phyloP scores from a whole-genome alignment of 2,888 invertebrate species.

The Opisthograptis luteolata region DNA sequence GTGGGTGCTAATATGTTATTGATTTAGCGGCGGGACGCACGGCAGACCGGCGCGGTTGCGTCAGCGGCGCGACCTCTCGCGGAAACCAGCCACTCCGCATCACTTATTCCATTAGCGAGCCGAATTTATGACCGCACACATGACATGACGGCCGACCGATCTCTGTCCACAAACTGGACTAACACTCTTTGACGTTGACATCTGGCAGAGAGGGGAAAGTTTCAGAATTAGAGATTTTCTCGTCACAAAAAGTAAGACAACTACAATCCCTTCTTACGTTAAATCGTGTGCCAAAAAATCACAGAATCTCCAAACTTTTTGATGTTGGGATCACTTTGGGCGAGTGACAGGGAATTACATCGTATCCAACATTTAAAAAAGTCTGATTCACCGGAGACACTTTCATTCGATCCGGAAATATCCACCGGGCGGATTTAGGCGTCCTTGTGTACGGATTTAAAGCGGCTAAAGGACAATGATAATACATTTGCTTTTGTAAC shows the following conservation, averaged over 20 bases:
- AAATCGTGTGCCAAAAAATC: constrained; percentile 62
- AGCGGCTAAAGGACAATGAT: constrained; percentile 70
- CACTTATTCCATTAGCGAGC: constrained; percentile 65
- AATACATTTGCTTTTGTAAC: constrained; percentile 56
- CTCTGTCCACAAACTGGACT: constrained; percentile 53
- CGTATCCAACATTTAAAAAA: constrained; percentile 62
- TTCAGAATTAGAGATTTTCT: constrained; percentile 23
- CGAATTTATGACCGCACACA: constrained; percentile 59
- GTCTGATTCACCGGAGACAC: constrained; percentile 76
- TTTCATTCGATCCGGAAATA: constrained; percentile 80
- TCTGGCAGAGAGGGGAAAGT: constrained; percentile 29
- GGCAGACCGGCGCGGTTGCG: constrained; percentile 69
- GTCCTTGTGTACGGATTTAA: constrained; percentile 77
- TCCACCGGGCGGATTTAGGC: constrained; percentile 70
- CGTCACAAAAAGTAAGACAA: constrained; percentile 38
- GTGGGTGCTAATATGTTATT: constrained; percentile 76
- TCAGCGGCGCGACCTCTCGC: constrained; percentile 65
- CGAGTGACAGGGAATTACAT: constrained; percentile 72
- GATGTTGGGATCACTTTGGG: constrained; percentile 63
- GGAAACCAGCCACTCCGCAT: constrained; percentile 62
- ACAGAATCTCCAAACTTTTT: constrained; percentile 65
- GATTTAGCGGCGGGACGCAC: constrained; percentile 69
- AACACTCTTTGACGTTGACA: constrained; percentile 54
- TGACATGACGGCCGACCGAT: constrained; percentile 58
- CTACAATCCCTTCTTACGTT: constrained; percentile 51